A percentile compares a stretch with the other conserved stretches of the same genome.
Conservation (phyloP, 2,888 invertebrate species). For the Zonitis immaculata region DNA sequence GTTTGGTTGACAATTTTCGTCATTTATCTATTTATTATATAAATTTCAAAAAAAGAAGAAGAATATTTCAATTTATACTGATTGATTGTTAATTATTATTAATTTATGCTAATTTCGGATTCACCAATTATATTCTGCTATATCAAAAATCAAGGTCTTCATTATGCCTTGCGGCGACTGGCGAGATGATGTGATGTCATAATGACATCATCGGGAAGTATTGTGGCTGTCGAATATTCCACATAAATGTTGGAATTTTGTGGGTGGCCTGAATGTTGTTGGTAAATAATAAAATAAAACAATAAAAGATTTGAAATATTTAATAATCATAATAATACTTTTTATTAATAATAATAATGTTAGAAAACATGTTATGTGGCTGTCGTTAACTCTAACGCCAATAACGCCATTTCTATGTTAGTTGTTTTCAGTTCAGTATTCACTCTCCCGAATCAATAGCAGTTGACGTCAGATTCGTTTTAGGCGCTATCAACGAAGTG, state of each 20-base stretch:
- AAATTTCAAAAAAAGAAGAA: no score
- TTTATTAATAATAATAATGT: no score
- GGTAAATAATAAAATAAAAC: no score
- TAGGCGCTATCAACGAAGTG: constrained; percentile 46
- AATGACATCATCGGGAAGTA: constrained; percentile 52
- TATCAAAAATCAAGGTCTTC: constrained; percentile 44
- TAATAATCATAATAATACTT: background rate
- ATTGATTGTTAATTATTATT: no score
- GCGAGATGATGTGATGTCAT: constrained; percentile 51
- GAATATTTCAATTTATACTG: no score
- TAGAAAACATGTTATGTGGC: constrained; percentile 17
- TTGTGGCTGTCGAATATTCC: constrained; percentile 31
- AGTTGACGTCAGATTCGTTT: constrained; percentile 48
- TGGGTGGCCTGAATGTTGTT: constrained; percentile 20
- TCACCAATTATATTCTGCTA: constrained; percentile 4
- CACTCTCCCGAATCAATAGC: constrained; percentile 46
- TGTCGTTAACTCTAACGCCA: constrained; percentile 41
- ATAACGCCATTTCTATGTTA: no score
- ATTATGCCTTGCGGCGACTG: constrained; percentile 44
- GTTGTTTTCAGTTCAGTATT: no score
- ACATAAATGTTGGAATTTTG: constrained; percentile 24
- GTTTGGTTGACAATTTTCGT: no score
- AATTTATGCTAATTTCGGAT: background rate
- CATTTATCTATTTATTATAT: no score
- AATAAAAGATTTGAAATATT: no score